A percentile compares a stretch with the other conserved stretches of the same genome.
Evolutionary conservation across 2,888 invertebrate species (phyloP).

Genomic region (Luffia ferchaultella): DNA sequence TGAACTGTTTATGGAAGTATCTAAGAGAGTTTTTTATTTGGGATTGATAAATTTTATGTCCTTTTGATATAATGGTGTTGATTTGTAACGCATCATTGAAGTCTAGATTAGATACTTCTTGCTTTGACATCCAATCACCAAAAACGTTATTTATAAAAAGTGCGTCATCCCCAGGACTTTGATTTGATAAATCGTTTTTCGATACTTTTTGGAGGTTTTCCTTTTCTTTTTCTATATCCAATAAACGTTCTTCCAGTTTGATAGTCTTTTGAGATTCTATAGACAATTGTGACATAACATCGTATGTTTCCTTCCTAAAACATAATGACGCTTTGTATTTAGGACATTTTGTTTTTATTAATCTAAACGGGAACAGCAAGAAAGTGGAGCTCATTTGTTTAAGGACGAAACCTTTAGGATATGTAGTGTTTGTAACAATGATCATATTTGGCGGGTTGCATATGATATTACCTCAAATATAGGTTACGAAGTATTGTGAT

Average conservation of each 20-base stretch:
- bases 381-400: too few relatives aligned
- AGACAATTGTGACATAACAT: slow-evolving; percentile 39
- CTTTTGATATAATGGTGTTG: slow-evolving; percentile 24
- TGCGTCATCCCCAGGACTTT: slow-evolving; percentile 10
- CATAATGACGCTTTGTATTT: too few relatives aligned
- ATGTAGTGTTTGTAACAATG: too few relatives aligned
- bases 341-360: too few relatives aligned
- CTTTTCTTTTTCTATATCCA: slow-evolving; percentile 24
- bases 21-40: slow-evolving; percentile 38
- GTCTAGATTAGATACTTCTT: slow-evolving; percentile 28
- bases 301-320: slow-evolving; percentile 48
- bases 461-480: too few relatives aligned
- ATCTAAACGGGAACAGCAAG: too few relatives aligned
- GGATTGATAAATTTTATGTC: slow-evolving; percentile 32
- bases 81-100: slow-evolving; percentile 29
- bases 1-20: slow-evolving; percentile 52
- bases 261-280: slow-evolving; percentile 39
- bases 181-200: slow-evolving; percentile 14
- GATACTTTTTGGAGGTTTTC: slow-evolving; percentile 3
- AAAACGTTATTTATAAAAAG: slow-evolving; percentile 27
- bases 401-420: too few relatives aligned
- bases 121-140: slow-evolving; percentile 40
- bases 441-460: too few relatives aligned
- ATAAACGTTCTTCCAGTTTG: slow-evolving; percentile 36
- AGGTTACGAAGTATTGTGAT: too few relatives aligned